Conservation (phyloP, 2,888 invertebrate species). For the Perithous albicinctus region DNA sequence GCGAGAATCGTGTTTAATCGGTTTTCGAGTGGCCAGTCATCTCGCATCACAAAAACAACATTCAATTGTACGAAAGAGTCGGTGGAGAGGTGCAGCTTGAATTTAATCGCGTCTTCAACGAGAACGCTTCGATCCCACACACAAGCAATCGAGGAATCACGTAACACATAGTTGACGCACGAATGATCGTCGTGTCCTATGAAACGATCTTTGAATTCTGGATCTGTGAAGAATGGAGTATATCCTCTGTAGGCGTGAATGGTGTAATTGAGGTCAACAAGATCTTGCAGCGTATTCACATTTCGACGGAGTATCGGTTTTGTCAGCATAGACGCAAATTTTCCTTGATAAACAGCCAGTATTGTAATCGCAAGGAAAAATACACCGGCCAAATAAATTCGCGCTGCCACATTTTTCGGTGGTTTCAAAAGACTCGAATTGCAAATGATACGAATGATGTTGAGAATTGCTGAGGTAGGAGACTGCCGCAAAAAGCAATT, state of each 20-base stretch:
- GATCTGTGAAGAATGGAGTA: not conserved
- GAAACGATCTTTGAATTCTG: not conserved
- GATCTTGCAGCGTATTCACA: conserved; percentile 18
- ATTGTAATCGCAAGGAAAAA: conserved; percentile 13
- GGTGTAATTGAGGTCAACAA: not conserved
- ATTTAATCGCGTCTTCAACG: not conserved
- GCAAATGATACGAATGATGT: not conserved
- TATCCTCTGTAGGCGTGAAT: not conserved
- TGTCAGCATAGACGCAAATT: conserved; percentile 13
- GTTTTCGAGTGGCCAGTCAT: conserved; percentile 6
- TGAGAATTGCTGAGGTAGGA: not conserved
- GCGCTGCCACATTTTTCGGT: not conserved
- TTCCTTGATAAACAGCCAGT: not conserved
- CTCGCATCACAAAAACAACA: not conserved
- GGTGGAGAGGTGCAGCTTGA: not conserved
- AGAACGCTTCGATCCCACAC: not conserved
- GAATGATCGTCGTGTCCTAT: not conserved
- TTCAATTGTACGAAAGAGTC: not conserved
- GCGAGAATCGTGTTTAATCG: not conserved
- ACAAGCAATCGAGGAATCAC: not conserved
- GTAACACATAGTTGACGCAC: not conserved
- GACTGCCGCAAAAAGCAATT: not conserved
- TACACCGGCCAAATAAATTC: conserved; percentile 6
- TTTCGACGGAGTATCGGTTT: not conserved
- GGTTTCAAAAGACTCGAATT: not conserved